Base-by-base conservation (phyloP, 2,888 invertebrate genomes). In the Caprella mutica region DNA sequence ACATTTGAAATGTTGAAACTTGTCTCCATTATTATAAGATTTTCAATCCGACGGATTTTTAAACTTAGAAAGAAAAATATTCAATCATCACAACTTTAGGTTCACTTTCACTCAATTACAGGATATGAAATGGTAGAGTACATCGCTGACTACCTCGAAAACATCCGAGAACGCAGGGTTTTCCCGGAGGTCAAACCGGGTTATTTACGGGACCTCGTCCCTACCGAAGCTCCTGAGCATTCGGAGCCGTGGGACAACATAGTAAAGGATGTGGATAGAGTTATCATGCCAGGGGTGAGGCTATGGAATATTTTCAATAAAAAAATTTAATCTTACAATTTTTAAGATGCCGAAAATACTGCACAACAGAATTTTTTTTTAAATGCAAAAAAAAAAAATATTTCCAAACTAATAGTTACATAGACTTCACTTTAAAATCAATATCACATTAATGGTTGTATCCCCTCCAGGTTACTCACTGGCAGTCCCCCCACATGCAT, bases 111-210 rank as follows among this genome's bases (percentile, higher is more conserved):
- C n/a, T n/a, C n/a, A n/a, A n/a, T n/a, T n/a, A 9, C 50, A 89
- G 97, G 94, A 39, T 96, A 96, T 74, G 91, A 96, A 76, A 86
- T 97, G 85, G 89, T 98, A 59, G 97, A 98, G 75, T 98, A 90
- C 73, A 94, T 98, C 67, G 94, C 94, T 0, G 91, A 97, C 72
- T 98, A 98, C 72, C 74, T 97, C 71, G 86, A 89, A 73, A 87
- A 84, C 67, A 91, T 98, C 61, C 79, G 94, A 1, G 85, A 85
- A 14, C 79, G 86, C 2, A 81, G 89, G 17, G 97, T 98, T 1
- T 94, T 89, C 70, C 97, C 97, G 0, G 84, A 86, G 17, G 91
- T 91, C 0, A 84, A 90, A 69, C 97, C 97, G 0, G 97, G 98
- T 5, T 98, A 94, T 72, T 82, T 98, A 71, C 81, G 86, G 67